Percentiles rank a stretch among this genome's conserved stretches.
These are phyloP conservation scores for Micropterix aruncella DNA, from an alignment of 2,888 invertebrate genomes.

Conservation along the genomic window DNA sequence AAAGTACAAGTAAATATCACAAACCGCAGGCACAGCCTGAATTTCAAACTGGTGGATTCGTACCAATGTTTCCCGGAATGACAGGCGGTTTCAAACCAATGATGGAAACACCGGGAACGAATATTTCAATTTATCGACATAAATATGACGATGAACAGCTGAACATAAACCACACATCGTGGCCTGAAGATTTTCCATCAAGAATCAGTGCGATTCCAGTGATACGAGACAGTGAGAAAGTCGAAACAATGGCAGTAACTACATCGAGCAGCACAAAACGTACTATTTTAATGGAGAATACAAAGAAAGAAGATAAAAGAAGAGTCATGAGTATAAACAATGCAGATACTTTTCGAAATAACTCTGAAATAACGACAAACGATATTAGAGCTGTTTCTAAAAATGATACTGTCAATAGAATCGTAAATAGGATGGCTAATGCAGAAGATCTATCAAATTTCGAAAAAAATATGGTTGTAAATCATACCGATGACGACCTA, in stretches of 20 bases:
- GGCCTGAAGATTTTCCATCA: slow-evolving; percentile 12
- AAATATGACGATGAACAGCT: slow-evolving; percentile 9
- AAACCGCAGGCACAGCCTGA: slow-evolving; percentile 36
- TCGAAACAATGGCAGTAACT: too few relatives aligned
- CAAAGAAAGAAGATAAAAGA: neutral
- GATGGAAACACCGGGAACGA: slow-evolving; percentile 12
- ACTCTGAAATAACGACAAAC: neutral
- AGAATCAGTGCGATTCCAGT: slow-evolving; percentile 6
- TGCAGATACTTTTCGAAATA: neutral
- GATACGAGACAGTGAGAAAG: neutral
- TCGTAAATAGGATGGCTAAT: neutral
- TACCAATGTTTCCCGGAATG: slow-evolving; percentile 57
- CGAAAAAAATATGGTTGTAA: neutral
- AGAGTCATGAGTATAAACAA: neutral
- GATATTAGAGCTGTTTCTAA: too few relatives aligned
- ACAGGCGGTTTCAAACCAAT: slow-evolving; percentile 64
- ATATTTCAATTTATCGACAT: slow-evolving; percentile 5
- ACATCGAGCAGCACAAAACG: neutral
- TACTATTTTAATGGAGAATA: neutral
- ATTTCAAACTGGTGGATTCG: slow-evolving; percentile 63
- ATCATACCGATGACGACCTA: neutral
- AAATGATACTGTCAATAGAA: too few relatives aligned
- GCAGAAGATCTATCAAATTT: neutral
- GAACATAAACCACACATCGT: slow-evolving; percentile 9
- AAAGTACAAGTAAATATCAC: slow-evolving; percentile 23